Evolutionary conservation across 2,888 invertebrate genomes (phyloP).

Genomic region (Trypoxylon attenuatum): DNA sequence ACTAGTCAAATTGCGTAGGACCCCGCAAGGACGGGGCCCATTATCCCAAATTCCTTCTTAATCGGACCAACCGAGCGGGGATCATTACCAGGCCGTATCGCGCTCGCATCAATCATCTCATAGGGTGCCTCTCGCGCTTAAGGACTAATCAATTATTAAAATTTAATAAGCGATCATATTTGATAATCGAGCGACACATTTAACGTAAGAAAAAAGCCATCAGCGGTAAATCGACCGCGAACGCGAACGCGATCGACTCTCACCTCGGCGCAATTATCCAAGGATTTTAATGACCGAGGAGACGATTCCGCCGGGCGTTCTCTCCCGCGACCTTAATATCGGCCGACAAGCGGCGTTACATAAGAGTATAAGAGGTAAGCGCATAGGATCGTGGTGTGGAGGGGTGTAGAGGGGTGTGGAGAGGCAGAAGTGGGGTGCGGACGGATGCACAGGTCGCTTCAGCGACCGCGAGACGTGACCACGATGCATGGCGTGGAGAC

Average conservation of each 20-base stretch:
- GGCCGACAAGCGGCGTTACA: conserved; percentile 42
- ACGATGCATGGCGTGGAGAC: conserved; percentile 64
- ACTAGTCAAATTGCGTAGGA: no score
- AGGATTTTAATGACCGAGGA: conserved; percentile 45
- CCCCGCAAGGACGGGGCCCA: no score
- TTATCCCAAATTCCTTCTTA: no score
- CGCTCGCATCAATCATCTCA: neutral
- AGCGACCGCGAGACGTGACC: conserved; percentile 59
- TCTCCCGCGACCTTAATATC: conserved; percentile 54
- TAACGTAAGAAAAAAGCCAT: neutral
- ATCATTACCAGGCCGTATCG: neutral
- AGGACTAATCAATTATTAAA: neutral
- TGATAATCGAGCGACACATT: neutral
- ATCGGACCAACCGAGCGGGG: neutral
- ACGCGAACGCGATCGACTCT: conserved; percentile 1
- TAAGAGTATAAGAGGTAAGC: conserved; percentile 26
- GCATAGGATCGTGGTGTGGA: conserved; percentile 3
- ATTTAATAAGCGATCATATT: neutral
- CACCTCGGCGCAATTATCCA: conserved; percentile 40
- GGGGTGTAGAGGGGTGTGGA: neutral
- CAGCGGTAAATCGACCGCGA: no score
- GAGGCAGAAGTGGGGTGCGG: neutral
- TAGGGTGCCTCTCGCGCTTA: neutral
- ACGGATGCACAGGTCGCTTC: conserved; percentile 14
- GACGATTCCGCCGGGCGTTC: conserved; percentile 52